These are phyloP conservation scores for Chaetodon trifascialis DNA, from an alignment of 2,113 vertebrate genomes.

Conservation along the genomic window DNA sequence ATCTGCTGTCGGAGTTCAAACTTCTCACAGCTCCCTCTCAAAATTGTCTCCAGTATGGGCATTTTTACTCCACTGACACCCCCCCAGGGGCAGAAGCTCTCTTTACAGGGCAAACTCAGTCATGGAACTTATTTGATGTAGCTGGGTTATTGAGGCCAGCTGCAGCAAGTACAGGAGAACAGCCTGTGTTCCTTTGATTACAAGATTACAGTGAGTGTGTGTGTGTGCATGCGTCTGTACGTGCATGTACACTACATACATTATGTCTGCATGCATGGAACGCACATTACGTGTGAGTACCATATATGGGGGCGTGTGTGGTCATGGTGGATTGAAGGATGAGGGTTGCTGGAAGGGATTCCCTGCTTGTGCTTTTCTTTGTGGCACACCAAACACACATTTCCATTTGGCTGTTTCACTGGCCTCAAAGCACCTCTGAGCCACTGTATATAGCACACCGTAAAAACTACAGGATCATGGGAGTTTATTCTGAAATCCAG, in stretches of 20 bases:
- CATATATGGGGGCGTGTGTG: slow-evolving; percentile 16
- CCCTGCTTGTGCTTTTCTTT: slow-evolving; percentile 57
- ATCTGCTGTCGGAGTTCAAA: slow-evolving; percentile 4
- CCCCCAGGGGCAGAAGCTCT: slow-evolving; percentile 43
- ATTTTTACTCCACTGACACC: slow-evolving; percentile 25
- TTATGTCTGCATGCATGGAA: not conserved
- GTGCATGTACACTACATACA: not conserved
- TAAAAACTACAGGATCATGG: slow-evolving; percentile 21
- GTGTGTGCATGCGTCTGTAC: not conserved
- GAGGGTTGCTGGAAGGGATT: slow-evolving; percentile 61
- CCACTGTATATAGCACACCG: slow-evolving; percentile 6
- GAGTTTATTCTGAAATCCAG: slow-evolving; percentile 4
- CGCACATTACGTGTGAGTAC: not conserved
- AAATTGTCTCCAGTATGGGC: slow-evolving; percentile 30
- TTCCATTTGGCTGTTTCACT: slow-evolving; percentile 45
- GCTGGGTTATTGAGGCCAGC: slow-evolving; percentile 76
- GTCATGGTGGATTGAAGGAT: slow-evolving; percentile 16
- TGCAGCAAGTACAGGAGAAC: slow-evolving; percentile 52
- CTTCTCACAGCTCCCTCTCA: slow-evolving; percentile 43
- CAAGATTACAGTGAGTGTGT: slow-evolving; percentile 12
- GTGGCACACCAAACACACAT: slow-evolving; percentile 41
- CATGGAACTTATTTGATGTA: slow-evolving; percentile 73
- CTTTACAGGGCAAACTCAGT: slow-evolving; percentile 23
- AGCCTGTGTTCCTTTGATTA: slow-evolving; percentile 29
- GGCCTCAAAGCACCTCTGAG: slow-evolving; percentile 64